These are phyloP conservation scores for Gobio gobio DNA, from an alignment of 2,113 vertebrate species.

Conservation along the genomic window DNA sequence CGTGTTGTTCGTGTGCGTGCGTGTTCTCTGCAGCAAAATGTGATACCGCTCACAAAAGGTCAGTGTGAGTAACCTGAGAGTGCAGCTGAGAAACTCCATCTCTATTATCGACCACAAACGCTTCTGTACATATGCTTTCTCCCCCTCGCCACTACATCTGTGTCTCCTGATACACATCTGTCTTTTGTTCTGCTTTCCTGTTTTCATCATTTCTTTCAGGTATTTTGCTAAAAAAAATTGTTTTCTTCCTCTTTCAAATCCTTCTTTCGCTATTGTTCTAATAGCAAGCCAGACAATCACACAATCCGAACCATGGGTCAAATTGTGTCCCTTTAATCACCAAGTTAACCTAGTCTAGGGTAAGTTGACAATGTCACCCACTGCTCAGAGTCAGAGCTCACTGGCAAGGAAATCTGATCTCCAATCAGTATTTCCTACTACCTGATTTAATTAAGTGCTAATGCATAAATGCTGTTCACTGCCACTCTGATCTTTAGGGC, in stretches of 20 bases:
- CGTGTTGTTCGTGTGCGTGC: constrained; percentile 35
- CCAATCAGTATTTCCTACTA: constrained; percentile 31
- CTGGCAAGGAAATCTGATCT: constrained; percentile 39
- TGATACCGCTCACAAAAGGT: constrained; percentile 75
- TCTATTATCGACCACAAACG: constrained; percentile 72
- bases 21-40: constrained; percentile 71
- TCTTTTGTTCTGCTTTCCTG: constrained; percentile 2
- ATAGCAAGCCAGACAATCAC: background rate
- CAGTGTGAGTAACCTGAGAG: constrained; percentile 74
- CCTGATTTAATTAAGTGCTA: constrained; percentile 51
- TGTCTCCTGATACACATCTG: constrained; percentile 21
- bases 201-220: background rate
- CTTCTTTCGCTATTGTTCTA: background rate
- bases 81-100: constrained; percentile 74
- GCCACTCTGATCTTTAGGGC: background rate
- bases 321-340: background rate
- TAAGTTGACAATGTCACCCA: constrained; percentile 8
- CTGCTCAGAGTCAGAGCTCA: background rate
- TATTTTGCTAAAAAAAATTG: background rate
- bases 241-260: background rate
- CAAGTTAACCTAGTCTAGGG: background rate
- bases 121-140: constrained; percentile 71
- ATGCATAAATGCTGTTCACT: constrained; percentile 38
- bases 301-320: background rate
- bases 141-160: constrained; percentile 12